phyloP scores from a whole-genome alignment of 2,888 invertebrate genomes.

The Trypoxylon attenuatum region DNA sequence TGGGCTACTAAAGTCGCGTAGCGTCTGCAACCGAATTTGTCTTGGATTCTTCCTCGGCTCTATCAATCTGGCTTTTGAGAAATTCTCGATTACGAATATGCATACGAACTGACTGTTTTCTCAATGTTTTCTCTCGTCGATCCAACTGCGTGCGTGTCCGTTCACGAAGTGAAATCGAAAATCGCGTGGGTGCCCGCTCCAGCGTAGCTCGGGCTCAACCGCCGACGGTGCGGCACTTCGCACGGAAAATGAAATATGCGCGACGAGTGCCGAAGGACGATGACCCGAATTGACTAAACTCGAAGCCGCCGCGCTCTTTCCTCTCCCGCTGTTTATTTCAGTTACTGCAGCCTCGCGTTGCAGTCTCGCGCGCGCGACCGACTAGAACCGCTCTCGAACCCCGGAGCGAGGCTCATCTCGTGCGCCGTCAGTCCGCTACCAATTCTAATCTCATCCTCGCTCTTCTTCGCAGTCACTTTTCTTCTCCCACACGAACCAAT shows the following conservation, averaged over 20 bases:
- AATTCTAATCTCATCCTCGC: too few species aligned
- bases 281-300: conserved; percentile 64
- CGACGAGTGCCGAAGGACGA: conserved; percentile 56
- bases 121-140: not conserved
- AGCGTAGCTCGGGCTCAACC: conserved; percentile 35
- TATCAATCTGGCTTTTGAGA: conserved; percentile 25
- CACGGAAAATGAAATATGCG: conserved; percentile 48
- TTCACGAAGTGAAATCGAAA: conserved; percentile 31
- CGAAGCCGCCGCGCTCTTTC: conserved; percentile 39
- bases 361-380: conserved; percentile 34
- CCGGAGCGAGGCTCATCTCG: not conserved
- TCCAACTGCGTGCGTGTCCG: too few species aligned
- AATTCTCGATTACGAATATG: not conserved
- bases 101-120: not conserved
- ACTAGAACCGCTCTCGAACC: conserved; percentile 1
- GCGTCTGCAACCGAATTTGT: not conserved
- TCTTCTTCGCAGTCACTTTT: too few species aligned
- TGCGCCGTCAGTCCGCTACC: not conserved
- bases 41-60: not conserved
- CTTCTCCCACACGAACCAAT: too few species aligned
- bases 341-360: too few species aligned
- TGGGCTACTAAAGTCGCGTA: conserved; percentile 5
- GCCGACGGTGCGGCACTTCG: conserved; percentile 28
- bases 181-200: not conserved
- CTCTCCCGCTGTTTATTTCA: conserved; percentile 52